Percentiles rank a stretch among this genome's conserved stretches.
Conservation (phyloP, 2,113 vertebrate genomes). For the Axis porcinus region DNA sequence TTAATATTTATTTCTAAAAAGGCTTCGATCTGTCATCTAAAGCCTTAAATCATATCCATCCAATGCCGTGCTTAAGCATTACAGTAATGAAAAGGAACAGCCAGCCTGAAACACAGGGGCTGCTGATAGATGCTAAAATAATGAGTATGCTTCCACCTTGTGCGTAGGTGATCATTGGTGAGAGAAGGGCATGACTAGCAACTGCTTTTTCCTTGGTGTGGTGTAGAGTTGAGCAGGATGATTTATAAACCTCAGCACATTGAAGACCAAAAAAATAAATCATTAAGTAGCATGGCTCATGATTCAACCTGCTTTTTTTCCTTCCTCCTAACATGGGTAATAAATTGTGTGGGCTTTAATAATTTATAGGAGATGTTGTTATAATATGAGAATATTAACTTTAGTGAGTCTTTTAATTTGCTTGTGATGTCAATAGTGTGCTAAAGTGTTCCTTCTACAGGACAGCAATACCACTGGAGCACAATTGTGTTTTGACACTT, state of each 20-base stretch:
- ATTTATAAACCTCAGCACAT: constrained; percentile 72
- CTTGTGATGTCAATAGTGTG: constrained; percentile 40
- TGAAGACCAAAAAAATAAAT: constrained; percentile 66
- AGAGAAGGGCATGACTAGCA: constrained; percentile 22
- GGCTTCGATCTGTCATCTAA: constrained; percentile 51
- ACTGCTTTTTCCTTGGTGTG: constrained; percentile 40
- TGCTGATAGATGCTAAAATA: constrained; percentile 50
- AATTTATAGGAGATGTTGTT: constrained; percentile 65
- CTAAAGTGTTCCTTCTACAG: not conserved
- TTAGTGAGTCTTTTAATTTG: constrained; percentile 66
- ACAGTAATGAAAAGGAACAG: constrained; percentile 64
- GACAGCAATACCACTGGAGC: not conserved
- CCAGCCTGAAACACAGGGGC: constrained; percentile 34
- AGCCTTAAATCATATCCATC: constrained; percentile 57
- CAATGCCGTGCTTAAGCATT: constrained; percentile 50
- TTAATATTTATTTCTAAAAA: constrained; percentile 68
- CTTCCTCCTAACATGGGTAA: constrained; percentile 48
- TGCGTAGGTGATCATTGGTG: constrained; percentile 21
- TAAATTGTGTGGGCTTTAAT: constrained; percentile 74
- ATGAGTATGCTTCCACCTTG: not conserved
- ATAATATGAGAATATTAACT: constrained; percentile 73
- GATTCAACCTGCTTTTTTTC: constrained; percentile 37
- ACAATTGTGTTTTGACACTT: constrained; percentile 46
- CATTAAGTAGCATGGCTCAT: constrained; percentile 62
- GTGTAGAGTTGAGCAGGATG: constrained; percentile 40